A percentile compares a stretch with the other conserved stretches of the same genome.
phyloP scores from a whole-genome alignment of 2,113 vertebrate species.

The Macquaria ambigua region DNA sequence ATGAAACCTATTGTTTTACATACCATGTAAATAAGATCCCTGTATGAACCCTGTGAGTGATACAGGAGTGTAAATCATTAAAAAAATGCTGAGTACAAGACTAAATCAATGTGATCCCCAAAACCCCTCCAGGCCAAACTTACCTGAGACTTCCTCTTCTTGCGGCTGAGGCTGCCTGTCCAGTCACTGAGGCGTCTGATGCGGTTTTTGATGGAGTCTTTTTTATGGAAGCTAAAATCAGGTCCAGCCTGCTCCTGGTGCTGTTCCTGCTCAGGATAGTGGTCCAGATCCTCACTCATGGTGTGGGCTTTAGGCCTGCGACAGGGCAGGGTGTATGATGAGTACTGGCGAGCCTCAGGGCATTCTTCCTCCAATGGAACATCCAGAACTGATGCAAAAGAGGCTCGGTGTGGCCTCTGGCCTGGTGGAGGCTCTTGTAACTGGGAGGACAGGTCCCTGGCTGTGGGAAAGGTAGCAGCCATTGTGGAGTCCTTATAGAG shows the following conservation, averaged over 20 bases:
- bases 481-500: slow-evolving; percentile 87
- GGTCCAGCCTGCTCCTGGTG: slow-evolving; percentile 66
- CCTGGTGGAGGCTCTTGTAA: slow-evolving; percentile 66
- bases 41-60: slow-evolving; percentile 36
- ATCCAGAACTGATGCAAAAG: slow-evolving; percentile 91
- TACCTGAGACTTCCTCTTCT: slow-evolving; percentile 94
- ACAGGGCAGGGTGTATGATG: slow-evolving; percentile 94
- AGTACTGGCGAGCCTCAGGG: slow-evolving; percentile 85
- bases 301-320: slow-evolving; percentile 87
- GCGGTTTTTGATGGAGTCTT: slow-evolving; percentile 90
- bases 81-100: background rate
- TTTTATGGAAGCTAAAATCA: slow-evolving; percentile 87
- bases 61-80: background rate
- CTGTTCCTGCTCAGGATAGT: slow-evolving; percentile 54
- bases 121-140: background rate
- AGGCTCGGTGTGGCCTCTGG: slow-evolving; percentile 84
- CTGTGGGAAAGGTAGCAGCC: slow-evolving; percentile 83
- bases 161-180: slow-evolving; percentile 95
- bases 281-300: slow-evolving; percentile 54
- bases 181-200: slow-evolving; percentile 96
- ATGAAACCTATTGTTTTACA: slow-evolving; percentile 31
- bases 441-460: slow-evolving; percentile 83
- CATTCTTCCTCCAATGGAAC: slow-evolving; percentile 87
- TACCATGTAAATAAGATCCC: slow-evolving; percentile 33
- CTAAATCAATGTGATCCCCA: background rate